Evolutionary conservation across 2,888 invertebrate genomes (phyloP).

Genomic region (Epirrhoe tristata): DNA sequence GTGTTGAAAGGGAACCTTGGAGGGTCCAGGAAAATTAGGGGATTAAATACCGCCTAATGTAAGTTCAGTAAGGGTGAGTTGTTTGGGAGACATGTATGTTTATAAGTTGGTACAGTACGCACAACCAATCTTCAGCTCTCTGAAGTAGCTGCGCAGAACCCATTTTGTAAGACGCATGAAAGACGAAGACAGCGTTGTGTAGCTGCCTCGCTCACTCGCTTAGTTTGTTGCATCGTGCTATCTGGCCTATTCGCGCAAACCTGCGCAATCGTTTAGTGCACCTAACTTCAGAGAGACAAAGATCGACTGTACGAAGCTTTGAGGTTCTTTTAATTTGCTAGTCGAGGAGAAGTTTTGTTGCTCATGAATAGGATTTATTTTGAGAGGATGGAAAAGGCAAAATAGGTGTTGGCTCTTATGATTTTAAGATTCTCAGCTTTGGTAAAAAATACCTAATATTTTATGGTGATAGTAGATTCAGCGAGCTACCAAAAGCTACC

Average conservation of each 20-base stretch:
- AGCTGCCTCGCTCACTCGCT: too few relatives aligned
- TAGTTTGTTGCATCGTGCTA: too few relatives aligned
- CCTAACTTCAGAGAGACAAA: too few relatives aligned
- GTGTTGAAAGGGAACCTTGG: constrained; percentile 34
- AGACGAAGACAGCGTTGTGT: too few relatives aligned
- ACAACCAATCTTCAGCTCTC: too few relatives aligned
- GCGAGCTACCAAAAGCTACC: background rate
- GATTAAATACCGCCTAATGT: constrained; percentile 29
- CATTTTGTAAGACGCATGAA: too few relatives aligned
- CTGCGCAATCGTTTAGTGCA: too few relatives aligned
- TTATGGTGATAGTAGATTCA: background rate
- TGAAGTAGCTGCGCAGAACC: too few relatives aligned
- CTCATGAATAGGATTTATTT: background rate
- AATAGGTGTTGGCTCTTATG: too few relatives aligned
- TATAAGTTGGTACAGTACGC: constrained; percentile 3
- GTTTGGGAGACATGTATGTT: constrained; percentile 8
- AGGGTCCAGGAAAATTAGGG: constrained; percentile 34
- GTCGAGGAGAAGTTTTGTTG: background rate
- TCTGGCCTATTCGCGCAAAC: too few relatives aligned
- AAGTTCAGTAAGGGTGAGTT: constrained; percentile 15
- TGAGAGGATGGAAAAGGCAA: background rate
- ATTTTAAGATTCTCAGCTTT: too few relatives aligned
- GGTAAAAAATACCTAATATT: background rate
- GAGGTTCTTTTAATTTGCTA: background rate
- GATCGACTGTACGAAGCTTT: background rate